Percentiles rank a stretch among this genome's conserved stretches.
These are phyloP conservation scores for Parapsyche elsis DNA, from an alignment of 1,140 invertebrate species.

Conservation along the genomic window DNA sequence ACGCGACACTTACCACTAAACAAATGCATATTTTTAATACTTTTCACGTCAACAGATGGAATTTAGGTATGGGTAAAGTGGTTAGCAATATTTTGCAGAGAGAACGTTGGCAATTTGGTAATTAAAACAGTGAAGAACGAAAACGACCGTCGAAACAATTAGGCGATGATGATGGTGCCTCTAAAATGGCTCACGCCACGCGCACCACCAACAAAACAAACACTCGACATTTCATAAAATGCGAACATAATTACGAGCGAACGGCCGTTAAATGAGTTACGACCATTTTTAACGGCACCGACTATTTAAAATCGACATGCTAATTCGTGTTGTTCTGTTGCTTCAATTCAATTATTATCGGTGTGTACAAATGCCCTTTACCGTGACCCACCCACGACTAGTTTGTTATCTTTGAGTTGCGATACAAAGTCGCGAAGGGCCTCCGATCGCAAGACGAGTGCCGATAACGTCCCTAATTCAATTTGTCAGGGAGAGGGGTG, in stretches of 20 bases:
- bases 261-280: conserved; percentile 1
- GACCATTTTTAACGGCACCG: background rate
- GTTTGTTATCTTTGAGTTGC: background rate
- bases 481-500: background rate
- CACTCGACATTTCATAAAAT: conserved; percentile 10
- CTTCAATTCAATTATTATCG: conserved; percentile 29
- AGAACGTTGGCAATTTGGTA: background rate
- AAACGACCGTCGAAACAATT: conserved; percentile 16
- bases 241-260: background rate
- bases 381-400: background rate
- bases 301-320: conserved; percentile 12
- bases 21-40: background rate
- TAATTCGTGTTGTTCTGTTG: conserved; percentile 1
- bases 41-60: background rate
- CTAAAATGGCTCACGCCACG: background rate
- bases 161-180: background rate
- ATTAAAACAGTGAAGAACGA: background rate
- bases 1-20: too few relatives aligned
- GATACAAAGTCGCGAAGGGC: background rate
- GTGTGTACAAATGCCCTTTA: background rate
- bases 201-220: background rate
- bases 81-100: too few relatives aligned
- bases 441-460: background rate
- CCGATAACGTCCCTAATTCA: conserved; percentile 13
- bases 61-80: background rate